Conservation (phyloP, 2,797 vertebrate species). For the Odontamblyopus rebecca region DNA sequence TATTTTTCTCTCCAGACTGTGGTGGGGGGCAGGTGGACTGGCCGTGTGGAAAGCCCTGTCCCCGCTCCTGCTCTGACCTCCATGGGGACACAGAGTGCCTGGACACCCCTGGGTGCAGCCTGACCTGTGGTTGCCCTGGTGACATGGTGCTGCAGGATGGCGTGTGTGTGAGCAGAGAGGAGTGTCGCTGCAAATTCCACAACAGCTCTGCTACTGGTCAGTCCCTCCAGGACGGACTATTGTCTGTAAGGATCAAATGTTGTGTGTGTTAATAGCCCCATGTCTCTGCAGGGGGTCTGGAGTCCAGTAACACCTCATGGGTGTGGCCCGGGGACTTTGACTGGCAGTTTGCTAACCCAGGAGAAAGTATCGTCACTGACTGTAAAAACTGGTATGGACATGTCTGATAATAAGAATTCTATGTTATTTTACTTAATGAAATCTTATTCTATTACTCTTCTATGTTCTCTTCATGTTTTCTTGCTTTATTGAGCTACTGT, state of each 20-base stretch:
- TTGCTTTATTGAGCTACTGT: background rate
- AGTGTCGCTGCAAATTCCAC: conserved; percentile 84
- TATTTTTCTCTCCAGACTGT: conserved; percentile 72
- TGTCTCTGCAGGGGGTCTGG: conserved; percentile 46
- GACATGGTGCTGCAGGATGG: conserved; percentile 83
- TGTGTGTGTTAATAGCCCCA: background rate
- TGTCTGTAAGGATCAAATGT: background rate
- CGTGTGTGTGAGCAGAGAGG: conserved; percentile 71
- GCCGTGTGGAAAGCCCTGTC: conserved; percentile 83
- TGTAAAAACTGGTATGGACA: conserved; percentile 82
- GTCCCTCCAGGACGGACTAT: conserved; percentile 9
- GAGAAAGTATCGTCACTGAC: conserved; percentile 75
- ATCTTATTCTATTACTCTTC: background rate
- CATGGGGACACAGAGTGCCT: conserved; percentile 77
- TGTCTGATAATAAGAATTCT: background rate
- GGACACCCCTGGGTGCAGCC: conserved; percentile 69
- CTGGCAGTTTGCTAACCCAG: conserved; percentile 80
- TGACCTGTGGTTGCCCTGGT: conserved; percentile 79
- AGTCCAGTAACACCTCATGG: conserved; percentile 68
- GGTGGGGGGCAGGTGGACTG: conserved; percentile 75
- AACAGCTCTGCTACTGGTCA: conserved; percentile 74
- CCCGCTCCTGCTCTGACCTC: conserved; percentile 85
- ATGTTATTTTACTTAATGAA: background rate
- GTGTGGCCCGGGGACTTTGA: conserved; percentile 65
- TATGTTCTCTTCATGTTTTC: background rate